These are phyloP conservation scores for Bolinopsis microptera DNA, from an alignment of 37 sponge, comb jelly and placozoan species.

Conservation along the genomic window DNA sequence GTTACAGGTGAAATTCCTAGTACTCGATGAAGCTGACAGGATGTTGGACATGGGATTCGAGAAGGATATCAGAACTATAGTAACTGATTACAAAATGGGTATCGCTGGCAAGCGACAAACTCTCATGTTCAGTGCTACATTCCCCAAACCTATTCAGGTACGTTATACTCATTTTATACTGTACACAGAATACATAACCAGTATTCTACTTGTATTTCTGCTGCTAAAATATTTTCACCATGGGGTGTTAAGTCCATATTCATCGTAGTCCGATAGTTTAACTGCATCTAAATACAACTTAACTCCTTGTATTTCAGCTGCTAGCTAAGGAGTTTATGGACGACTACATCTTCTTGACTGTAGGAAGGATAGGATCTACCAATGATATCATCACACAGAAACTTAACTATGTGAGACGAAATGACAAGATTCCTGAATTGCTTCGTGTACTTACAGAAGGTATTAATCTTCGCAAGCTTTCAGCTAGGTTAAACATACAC, in stretches of 20 bases:
- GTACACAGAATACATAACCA: too few relatives aligned
- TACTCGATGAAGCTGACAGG: constrained; percentile 95
- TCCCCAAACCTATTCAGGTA: constrained; percentile 91
- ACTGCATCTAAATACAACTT: too few relatives aligned
- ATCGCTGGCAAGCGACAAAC: constrained; percentile 79
- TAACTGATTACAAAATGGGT: constrained; percentile 76
- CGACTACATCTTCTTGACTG: constrained; percentile 58
- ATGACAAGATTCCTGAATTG: constrained; percentile 33
- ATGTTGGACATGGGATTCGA: constrained; percentile 98
- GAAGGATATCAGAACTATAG: constrained; percentile 80
- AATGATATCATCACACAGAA: constrained; percentile 23
- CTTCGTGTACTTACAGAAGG: constrained; percentile 43
- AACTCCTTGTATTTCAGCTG: constrained; percentile 37
- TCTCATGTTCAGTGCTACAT: constrained; percentile 97
- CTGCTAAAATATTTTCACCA: too few relatives aligned
- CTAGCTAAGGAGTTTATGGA: constrained; percentile 65
- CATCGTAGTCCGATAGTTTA: too few relatives aligned
- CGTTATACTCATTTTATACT: not conserved
- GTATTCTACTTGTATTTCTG: too few relatives aligned
- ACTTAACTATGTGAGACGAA: constrained; percentile 6
- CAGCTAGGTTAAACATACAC: not conserved
- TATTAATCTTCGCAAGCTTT: constrained; percentile 10
- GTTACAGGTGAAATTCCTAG: constrained; percentile 72
- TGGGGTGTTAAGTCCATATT: too few relatives aligned
- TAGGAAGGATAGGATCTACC: constrained; percentile 57